These are phyloP conservation scores for Melopsittacus undulatus DNA, from an alignment of 2,797 vertebrate species.

Conservation along the genomic window DNA sequence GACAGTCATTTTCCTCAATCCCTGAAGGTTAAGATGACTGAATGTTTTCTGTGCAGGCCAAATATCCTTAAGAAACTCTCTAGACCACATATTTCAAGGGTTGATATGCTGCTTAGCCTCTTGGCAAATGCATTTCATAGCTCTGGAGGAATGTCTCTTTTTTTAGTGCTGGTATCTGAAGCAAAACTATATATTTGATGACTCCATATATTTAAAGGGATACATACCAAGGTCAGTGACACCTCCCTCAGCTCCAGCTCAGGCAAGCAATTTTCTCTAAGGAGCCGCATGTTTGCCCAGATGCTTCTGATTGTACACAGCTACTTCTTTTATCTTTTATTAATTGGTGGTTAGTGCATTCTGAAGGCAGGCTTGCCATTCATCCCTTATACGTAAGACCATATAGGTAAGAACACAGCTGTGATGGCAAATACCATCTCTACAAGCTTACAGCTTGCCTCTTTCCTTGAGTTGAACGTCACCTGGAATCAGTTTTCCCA, in stretches of 20 bases:
- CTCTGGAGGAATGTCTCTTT: background rate
- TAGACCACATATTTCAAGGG: constrained; percentile 9
- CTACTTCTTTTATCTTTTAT: background rate
- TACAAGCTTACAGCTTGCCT: background rate
- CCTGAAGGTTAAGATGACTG: constrained; percentile 20
- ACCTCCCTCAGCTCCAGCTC: background rate
- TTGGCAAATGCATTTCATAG: background rate
- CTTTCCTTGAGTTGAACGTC: background rate
- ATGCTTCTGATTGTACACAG: background rate
- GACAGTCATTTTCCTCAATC: background rate
- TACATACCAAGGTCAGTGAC: background rate
- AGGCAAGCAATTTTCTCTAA: background rate
- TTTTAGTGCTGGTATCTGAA: background rate
- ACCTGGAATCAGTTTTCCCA: background rate
- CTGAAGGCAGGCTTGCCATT: background rate
- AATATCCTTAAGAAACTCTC: constrained; percentile 32
- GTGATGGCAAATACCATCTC: background rate
- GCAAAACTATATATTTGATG: background rate
- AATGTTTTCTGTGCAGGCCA: background rate
- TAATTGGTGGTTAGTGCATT: background rate
- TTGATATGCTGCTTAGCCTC: background rate
- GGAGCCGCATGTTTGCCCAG: background rate
- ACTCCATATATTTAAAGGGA: background rate
- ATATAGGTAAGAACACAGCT: background rate
- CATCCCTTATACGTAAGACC: fast-evolving